Evolutionary conservation across 2,113 vertebrate species (phyloP).

Genomic region (Rutilus rutilus): DNA sequence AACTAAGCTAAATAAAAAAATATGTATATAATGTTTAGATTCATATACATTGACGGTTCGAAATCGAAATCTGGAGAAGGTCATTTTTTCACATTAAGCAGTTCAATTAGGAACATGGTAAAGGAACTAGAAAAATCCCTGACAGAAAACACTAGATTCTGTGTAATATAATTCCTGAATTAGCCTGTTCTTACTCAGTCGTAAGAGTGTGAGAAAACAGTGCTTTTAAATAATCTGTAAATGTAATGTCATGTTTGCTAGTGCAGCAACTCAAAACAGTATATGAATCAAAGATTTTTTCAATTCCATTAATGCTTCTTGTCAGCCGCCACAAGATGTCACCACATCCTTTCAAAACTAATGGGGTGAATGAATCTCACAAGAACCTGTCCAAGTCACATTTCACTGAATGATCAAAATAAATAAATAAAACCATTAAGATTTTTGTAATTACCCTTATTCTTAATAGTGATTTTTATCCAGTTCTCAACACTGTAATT

Average conservation of each 20-base stretch:
- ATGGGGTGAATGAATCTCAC: neutral
- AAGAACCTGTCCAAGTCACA: neutral
- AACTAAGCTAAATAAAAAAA: too few species aligned
- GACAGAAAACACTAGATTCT: neutral
- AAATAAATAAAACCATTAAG: neutral
- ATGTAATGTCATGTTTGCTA: neutral
- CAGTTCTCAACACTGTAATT: neutral
- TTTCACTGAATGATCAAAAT: neutral
- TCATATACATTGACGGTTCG: too few species aligned
- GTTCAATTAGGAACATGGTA: too few species aligned
- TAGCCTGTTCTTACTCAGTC: neutral
- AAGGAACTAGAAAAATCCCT: neutral
- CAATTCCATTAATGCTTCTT: neutral
- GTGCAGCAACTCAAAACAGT: neutral
- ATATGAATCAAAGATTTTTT: neutral
- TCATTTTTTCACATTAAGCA: too few species aligned
- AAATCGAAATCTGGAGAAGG: too few species aligned
- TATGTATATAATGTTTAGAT: too few species aligned
- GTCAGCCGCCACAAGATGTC: neutral
- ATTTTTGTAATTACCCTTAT: neutral
- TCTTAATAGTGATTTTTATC: neutral
- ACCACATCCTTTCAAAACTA: constrained; percentile 13
- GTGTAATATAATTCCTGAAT: neutral
- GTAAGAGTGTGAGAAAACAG: neutral
- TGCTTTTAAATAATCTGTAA: neutral